Conservation (phyloP, 2,113 vertebrate species). For the Grantiella picta region DNA sequence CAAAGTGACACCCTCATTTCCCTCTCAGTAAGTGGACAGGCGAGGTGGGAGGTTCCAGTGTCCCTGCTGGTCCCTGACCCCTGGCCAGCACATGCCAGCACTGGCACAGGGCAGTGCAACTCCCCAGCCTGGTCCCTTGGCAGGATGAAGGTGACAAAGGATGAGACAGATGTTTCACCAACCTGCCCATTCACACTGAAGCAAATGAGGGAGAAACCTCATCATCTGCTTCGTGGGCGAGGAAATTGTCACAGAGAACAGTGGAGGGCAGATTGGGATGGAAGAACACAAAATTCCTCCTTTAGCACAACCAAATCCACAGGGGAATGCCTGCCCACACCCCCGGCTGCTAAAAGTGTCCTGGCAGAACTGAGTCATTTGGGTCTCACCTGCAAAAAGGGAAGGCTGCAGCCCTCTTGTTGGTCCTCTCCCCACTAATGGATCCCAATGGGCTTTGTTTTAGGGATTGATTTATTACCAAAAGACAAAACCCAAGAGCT, state of each 20-base stretch:
- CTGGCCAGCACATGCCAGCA: neutral
- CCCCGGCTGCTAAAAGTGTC: neutral
- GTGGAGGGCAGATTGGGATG: neutral
- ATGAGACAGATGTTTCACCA: neutral
- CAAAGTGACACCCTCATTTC: fast-evolving
- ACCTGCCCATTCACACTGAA: neutral
- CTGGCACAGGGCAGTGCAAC: neutral
- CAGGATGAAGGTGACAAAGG: neutral
- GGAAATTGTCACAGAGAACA: neutral
- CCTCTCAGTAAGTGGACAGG: neutral
- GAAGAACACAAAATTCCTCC: neutral
- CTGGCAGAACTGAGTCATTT: neutral
- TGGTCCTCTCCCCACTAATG: neutral
- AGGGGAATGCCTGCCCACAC: neutral
- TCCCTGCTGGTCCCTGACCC: neutral
- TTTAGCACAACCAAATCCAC: neutral
- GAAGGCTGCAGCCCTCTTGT: neutral
- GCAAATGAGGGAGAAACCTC: neutral
- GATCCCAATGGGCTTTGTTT: fast-evolving
- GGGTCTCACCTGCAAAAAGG: neutral
- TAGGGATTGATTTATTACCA: neutral
- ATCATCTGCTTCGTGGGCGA: neutral
- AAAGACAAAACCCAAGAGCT: neutral
- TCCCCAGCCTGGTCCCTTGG: neutral
- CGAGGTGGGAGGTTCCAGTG: fast-evolving